These are phyloP conservation scores for Trichopoda pennipes DNA, from an alignment of 2,888 invertebrate species.

Conservation along the genomic window DNA sequence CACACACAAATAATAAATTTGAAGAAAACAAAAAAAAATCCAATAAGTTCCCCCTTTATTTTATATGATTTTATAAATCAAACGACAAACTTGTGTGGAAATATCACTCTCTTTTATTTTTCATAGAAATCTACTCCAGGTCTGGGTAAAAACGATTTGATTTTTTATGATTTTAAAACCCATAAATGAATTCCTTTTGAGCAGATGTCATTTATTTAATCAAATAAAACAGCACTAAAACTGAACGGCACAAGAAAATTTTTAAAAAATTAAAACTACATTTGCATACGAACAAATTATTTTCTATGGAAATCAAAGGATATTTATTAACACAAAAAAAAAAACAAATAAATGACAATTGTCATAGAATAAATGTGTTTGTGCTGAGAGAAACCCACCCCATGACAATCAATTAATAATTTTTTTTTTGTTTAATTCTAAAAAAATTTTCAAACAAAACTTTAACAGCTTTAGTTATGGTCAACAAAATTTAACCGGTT, in stretches of 20 bases:
- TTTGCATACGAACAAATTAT: slow-evolving; percentile 60
- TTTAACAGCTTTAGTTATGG: slow-evolving; percentile 46
- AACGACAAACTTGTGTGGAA: slow-evolving; percentile 40
- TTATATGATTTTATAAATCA: slow-evolving; percentile 50
- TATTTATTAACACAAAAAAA: slow-evolving; percentile 12
- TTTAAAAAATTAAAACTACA: slow-evolving; percentile 24
- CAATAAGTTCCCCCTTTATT: slow-evolving; percentile 61
- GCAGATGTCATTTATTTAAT: slow-evolving; percentile 69
- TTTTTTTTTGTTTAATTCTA: slow-evolving; percentile 15
- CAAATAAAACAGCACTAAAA: slow-evolving; percentile 41
- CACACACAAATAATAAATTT: too few relatives aligned
- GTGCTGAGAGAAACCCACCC: slow-evolving; percentile 28
- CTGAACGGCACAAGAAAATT: not conserved
- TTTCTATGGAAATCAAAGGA: slow-evolving; percentile 56
- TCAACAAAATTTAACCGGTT: slow-evolving; percentile 55
- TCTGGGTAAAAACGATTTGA: slow-evolving; percentile 37
- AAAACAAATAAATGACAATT: slow-evolving; percentile 43
- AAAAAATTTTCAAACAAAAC: slow-evolving; percentile 1
- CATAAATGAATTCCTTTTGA: slow-evolving; percentile 63
- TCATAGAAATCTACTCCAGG: not conserved
- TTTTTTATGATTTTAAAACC: slow-evolving; percentile 65
- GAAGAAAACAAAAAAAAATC: slow-evolving; percentile 37
- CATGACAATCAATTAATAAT: slow-evolving; percentile 61
- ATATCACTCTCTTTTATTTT: slow-evolving; percentile 26
- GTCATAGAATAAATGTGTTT: slow-evolving; percentile 5